Evolutionary conservation across 2,888 invertebrate species (phyloP).

Genomic region (Cataglyphis rosenhaueri): DNA sequence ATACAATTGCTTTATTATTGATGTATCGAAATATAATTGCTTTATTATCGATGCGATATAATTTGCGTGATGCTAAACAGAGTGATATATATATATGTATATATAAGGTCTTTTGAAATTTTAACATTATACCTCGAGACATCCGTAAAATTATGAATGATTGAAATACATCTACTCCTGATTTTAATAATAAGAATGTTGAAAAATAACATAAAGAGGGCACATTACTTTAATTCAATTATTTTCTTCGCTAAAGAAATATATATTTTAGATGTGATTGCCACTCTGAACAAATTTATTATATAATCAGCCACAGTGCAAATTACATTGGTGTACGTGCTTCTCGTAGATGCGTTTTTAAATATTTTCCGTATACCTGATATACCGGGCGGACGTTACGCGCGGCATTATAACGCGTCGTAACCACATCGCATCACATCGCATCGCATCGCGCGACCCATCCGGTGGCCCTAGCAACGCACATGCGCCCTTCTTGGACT

Average conservation of each 20-base stretch:
- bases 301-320: background rate
- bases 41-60: background rate
- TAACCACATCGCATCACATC: conserved; percentile 29
- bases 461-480: conserved; percentile 85
- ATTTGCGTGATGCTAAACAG: background rate
- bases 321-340: conserved; percentile 4
- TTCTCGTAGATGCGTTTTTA: background rate
- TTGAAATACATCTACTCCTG: background rate
- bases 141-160: background rate
- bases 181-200: background rate
- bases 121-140: background rate
- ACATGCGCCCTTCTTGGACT: conserved; percentile 83
- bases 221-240: background rate
- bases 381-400: conserved; percentile 71
- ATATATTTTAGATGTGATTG: background rate
- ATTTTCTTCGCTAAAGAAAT: conserved; percentile 1
- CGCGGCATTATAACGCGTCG: conserved; percentile 30
- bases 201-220: background rate
- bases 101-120: background rate
- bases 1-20: background rate
- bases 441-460: conserved; percentile 74
- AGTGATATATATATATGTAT: background rate
- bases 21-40: background rate
- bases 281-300: background rate
- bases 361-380: conserved; percentile 27